Evolutionary conservation across 1,140 invertebrate species (phyloP).

Genomic region (Mamestra configurata): DNA sequence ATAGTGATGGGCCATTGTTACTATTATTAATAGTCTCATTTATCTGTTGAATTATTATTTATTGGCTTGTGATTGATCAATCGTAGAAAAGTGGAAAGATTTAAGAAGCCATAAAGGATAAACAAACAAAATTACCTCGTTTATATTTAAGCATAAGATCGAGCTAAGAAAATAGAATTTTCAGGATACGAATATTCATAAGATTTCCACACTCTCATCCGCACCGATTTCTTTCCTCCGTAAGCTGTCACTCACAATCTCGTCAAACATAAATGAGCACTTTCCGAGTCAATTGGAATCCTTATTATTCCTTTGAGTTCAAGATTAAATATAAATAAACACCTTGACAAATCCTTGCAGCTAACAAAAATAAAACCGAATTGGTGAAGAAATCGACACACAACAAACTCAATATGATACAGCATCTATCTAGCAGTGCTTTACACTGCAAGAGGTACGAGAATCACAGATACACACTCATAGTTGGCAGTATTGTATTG

Average conservation of each 20-base stretch:
- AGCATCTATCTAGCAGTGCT: slow-evolving; percentile 31
- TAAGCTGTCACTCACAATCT: background rate
- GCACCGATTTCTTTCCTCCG: background rate
- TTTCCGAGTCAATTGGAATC: background rate
- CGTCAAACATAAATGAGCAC: slow-evolving; percentile 1
- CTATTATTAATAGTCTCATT: slow-evolving; percentile 23
- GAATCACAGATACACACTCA: slow-evolving; percentile 67
- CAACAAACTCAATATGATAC: slow-evolving; percentile 41
- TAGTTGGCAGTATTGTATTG: slow-evolving; percentile 73
- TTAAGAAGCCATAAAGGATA: background rate
- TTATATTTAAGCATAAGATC: no score
- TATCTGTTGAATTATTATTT: slow-evolving; percentile 18
- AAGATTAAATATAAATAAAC: slow-evolving; percentile 22
- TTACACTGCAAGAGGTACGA: slow-evolving; percentile 32
- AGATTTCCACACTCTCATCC: background rate
- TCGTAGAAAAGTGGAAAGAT: no score
- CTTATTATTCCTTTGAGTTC: background rate
- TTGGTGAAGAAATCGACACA: slow-evolving; percentile 4
- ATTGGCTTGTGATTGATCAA: background rate
- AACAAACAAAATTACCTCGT: background rate
- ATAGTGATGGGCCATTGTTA: slow-evolving; percentile 36
- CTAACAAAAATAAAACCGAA: slow-evolving; percentile 8
- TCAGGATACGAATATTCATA: background rate
- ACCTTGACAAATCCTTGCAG: background rate
- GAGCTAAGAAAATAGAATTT: no score